A percentile compares a stretch with the other conserved stretches of the same genome.
phyloP scores from a whole-genome alignment of 2,888 invertebrate species.

The Punctoribates punctum region DNA sequence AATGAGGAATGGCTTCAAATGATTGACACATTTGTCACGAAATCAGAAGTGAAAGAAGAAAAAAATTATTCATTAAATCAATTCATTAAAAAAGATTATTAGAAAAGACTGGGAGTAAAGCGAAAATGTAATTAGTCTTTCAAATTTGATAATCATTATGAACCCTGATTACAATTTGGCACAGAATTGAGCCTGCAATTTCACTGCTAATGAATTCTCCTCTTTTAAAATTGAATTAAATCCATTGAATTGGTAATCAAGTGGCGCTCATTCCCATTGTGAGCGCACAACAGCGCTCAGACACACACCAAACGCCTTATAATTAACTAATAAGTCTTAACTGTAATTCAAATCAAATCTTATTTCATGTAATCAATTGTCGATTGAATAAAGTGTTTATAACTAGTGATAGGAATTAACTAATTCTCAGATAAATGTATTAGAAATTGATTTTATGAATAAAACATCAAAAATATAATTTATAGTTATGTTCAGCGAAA shows the following conservation, averaged over 20 bases:
- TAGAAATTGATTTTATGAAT: not conserved
- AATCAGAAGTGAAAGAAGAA: not conserved
- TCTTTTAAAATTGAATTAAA: too few relatives aligned
- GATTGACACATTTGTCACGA: conserved; percentile 18
- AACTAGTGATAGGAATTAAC: not conserved
- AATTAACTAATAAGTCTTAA: too few relatives aligned
- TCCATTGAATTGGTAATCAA: too few relatives aligned
- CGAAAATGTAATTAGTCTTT: too few relatives aligned
- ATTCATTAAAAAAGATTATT: not conserved
- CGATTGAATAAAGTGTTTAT: not conserved
- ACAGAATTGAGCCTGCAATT: too few relatives aligned
- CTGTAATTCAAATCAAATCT: too few relatives aligned
- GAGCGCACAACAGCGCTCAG: too few relatives aligned
- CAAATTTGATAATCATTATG: too few relatives aligned
- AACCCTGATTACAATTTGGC: too few relatives aligned
- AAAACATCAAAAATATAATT: not conserved
- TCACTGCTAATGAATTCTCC: too few relatives aligned
- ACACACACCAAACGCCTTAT: too few relatives aligned
- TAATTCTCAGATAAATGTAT: not conserved
- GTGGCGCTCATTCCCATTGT: too few relatives aligned
- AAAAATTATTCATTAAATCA: not conserved
- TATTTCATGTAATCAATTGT: not conserved
- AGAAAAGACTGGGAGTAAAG: not conserved
- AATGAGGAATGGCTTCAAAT: conserved; percentile 4
- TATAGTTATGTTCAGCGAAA: not conserved